phyloP scores from a whole-genome alignment of 2,797 vertebrate species.

The Pangasius krempfi region DNA sequence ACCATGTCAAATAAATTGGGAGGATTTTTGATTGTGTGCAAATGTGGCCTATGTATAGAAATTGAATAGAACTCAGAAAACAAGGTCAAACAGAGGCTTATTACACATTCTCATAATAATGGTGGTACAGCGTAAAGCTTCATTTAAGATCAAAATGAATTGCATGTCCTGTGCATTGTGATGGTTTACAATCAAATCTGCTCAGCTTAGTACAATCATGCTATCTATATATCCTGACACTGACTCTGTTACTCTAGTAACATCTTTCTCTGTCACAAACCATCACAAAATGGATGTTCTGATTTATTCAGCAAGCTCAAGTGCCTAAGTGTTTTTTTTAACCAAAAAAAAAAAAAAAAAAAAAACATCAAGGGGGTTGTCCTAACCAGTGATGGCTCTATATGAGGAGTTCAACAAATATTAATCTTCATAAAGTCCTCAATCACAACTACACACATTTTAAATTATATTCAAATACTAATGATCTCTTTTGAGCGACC shows the following conservation, averaged over 20 bases:
- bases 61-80: slow-evolving; percentile 63
- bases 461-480: slow-evolving; percentile 3
- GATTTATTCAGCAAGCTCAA: neutral
- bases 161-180: slow-evolving; percentile 10
- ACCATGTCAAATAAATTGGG: slow-evolving; percentile 74
- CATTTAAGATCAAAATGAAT: slow-evolving; percentile 33
- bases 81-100: slow-evolving; percentile 52
- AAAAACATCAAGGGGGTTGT: neutral
- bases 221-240: neutral
- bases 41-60: slow-evolving; percentile 59
- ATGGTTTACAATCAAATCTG: neutral
- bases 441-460: neutral
- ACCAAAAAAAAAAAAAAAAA: neutral
- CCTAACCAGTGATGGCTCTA: neutral
- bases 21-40: slow-evolving; percentile 68
- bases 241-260: neutral
- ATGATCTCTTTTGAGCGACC: neutral
- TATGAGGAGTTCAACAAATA: neutral
- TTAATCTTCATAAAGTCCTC: neutral
- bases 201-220: neutral
- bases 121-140: slow-evolving; percentile 46
- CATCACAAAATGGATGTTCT: neutral
- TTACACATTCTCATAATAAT: slow-evolving; percentile 52
- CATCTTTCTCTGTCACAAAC: neutral
- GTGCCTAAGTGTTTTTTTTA: neutral